phyloP scores from a whole-genome alignment of 2,113 vertebrate genomes.

The Chitala chitala region DNA sequence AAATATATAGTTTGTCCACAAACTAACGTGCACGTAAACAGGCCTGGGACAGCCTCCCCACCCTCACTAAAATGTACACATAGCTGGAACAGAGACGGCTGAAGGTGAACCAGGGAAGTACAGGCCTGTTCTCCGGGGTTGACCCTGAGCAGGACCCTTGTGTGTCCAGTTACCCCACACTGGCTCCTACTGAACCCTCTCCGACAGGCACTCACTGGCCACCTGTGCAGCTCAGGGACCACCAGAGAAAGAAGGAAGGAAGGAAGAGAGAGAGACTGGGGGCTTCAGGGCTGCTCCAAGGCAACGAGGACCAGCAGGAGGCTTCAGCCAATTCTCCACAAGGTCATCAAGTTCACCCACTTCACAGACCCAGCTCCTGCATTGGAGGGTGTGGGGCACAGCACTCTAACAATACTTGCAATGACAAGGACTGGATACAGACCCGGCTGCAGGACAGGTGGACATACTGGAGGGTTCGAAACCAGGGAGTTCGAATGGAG shows the following conservation, averaged over 20 bases:
- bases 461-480: no score
- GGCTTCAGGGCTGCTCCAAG: constrained; percentile 27
- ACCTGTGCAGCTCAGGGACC: constrained; percentile 72
- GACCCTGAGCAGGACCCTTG: constrained; percentile 11
- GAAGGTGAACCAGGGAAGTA: neutral
- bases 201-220: constrained; percentile 71
- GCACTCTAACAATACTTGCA: no score
- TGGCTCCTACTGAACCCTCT: constrained; percentile 73
- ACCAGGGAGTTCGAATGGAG: no score
- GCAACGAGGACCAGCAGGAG: constrained; percentile 30
- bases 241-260: constrained; percentile 73
- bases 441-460: no score
- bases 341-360: constrained; percentile 54
- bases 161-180: constrained; percentile 70
- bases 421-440: no score
- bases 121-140: constrained; percentile 5
- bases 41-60: constrained; percentile 30
- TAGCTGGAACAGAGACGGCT: constrained; percentile 6
- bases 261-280: constrained; percentile 76
- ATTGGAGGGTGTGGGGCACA: constrained; percentile 56
- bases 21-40: constrained; percentile 36
- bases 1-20: constrained; percentile 23
- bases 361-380: constrained; percentile 19
- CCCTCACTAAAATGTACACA: constrained; percentile 7
- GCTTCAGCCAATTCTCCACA: constrained; percentile 48